Conservation (phyloP, 2,797 vertebrate species). For the Arnoldichthys spilopterus region DNA sequence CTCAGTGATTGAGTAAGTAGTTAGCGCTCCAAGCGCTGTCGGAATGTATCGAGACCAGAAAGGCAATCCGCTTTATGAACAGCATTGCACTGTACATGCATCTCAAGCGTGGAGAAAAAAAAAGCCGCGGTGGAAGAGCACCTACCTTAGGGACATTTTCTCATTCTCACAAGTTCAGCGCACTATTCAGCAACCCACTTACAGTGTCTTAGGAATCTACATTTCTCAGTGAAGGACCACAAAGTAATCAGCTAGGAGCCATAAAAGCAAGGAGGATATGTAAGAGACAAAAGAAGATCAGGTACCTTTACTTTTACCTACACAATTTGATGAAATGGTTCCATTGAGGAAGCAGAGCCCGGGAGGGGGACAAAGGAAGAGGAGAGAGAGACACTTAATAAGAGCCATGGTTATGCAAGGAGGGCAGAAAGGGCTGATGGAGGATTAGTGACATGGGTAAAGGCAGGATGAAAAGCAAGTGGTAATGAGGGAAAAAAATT, state of each 20-base stretch:
- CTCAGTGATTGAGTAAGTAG: slow-evolving; percentile 43
- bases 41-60: slow-evolving; percentile 35
- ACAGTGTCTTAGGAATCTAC: slow-evolving; percentile 60
- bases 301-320: slow-evolving; percentile 99
- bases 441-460: slow-evolving; percentile 55
- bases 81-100: slow-evolving; percentile 69
- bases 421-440: slow-evolving; percentile 71
- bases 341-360: slow-evolving; percentile 97
- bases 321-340: slow-evolving; percentile 96
- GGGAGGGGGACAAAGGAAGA: slow-evolving; percentile 79
- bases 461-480: slow-evolving; percentile 54
- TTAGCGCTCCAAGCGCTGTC: slow-evolving; percentile 48
- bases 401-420: slow-evolving; percentile 84
- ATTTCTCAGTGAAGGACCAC: slow-evolving; percentile 60
- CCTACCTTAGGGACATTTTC: slow-evolving; percentile 73
- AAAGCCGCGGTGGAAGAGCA: slow-evolving; percentile 62
- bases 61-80: slow-evolving; percentile 57
- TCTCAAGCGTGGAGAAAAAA: slow-evolving; percentile 55
- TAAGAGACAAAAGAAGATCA: slow-evolving; percentile 72
- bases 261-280: slow-evolving; percentile 16
- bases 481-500: slow-evolving; percentile 1
- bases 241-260: slow-evolving; percentile 43
- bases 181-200: slow-evolving; percentile 40
- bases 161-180: slow-evolving; percentile 13
- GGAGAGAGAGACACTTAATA: slow-evolving; percentile 88